Conservation (phyloP, 2,113 vertebrate species). For the Rhodinocichla rosea region DNA sequence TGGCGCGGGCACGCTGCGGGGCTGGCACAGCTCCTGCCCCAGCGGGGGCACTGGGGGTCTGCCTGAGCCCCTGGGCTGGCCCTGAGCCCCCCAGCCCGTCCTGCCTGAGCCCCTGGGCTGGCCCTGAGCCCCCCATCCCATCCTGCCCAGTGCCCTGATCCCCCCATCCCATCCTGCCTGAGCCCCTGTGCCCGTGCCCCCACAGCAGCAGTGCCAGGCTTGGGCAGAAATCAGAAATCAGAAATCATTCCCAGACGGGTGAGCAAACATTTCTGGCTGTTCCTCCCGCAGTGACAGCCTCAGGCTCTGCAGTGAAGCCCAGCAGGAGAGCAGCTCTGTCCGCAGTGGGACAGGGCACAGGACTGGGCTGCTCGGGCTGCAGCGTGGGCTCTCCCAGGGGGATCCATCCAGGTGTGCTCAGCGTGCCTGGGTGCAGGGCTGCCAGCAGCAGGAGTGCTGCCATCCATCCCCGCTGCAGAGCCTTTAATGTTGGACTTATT, state of each 20-base stretch:
- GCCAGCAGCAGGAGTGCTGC: neutral
- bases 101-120: too few relatives aligned
- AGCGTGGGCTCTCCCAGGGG: accelerated
- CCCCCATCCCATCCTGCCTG: too few relatives aligned
- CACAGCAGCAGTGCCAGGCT: neutral
- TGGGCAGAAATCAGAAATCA: neutral
- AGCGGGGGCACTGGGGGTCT: neutral
- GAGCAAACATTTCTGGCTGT: neutral
- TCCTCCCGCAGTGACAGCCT: neutral
- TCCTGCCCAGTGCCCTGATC: too few relatives aligned
- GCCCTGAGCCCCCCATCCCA: neutral
- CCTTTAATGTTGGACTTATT: neutral
- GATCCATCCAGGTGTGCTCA: neutral
- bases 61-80: too few relatives aligned
- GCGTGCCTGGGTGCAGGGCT: neutral
- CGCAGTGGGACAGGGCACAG: neutral
- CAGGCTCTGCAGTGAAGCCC: neutral
- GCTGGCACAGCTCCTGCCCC: neutral
- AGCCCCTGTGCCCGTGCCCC: neutral
- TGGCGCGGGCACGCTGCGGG: neutral
- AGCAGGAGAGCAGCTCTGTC: neutral
- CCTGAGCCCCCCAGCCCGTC: too few relatives aligned
- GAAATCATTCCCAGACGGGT: neutral
- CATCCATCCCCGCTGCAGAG: accelerated
- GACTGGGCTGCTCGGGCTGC: accelerated